Base-by-base conservation (phyloP, 2,797 vertebrate genomes). In the Danionella dracula region DNA sequence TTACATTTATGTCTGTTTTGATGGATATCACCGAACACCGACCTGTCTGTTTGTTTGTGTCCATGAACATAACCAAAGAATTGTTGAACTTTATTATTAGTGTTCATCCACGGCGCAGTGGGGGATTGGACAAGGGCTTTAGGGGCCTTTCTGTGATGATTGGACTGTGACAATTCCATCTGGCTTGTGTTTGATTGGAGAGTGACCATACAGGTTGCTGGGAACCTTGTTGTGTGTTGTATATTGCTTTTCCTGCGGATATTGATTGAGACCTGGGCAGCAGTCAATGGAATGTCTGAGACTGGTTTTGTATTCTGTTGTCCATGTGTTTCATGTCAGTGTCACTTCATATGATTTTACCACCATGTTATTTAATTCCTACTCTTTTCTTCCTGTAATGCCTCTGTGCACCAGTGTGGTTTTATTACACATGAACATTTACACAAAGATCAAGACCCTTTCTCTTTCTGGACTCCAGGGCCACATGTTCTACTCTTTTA, bases 231-330 rank as follows among this genome's bases (percentile, higher is more conserved):
- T 79, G 83, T 78, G 76, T 79, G 83, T 78, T 75, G 81, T 67
- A 56, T 72, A 75, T 77, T 78, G 45, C 49, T 80, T 81, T 75
- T 77, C 67, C 64, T 54, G 70, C 21, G 66, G 40, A 53, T 85
- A 89, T 89, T 62, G 86, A 89, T 86, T 78, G 64, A 50, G 42
- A 77, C 56, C 76, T 68, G 76, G 76, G 49, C 40, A 57, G 74
- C 81, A 82, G 85, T 87, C 84, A 86, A 78, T 85, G 85, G 81
- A 82, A 78, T 20, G 60, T 84, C 83, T 85, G 81, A 78, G 77
- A 63, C 79, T 75, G 82, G 83, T 80, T 82, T 74, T 70, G 76
- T 79, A 78, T 85, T 81, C 63, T 77, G 73, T 67, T 66, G 68
- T 65, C 23, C 45, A 53, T 45, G 64, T 44, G 38, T 79, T 75